Conservation (phyloP, 2,113 vertebrate species). For the Gymnogyps californianus region DNA sequence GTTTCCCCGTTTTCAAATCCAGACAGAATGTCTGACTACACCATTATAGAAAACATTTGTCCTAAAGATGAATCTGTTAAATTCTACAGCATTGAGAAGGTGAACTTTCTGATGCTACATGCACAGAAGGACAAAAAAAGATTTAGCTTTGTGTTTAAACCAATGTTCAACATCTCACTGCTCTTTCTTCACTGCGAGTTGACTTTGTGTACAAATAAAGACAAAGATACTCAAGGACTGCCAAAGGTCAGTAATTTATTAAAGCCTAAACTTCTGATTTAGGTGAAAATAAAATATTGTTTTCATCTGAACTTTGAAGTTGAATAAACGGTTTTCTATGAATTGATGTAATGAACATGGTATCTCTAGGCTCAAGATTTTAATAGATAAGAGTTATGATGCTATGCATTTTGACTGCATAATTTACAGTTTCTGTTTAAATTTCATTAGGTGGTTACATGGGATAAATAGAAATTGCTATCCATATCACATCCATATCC, state of each 20-base stretch:
- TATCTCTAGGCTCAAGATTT: not conserved
- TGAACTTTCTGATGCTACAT: conserved; percentile 63
- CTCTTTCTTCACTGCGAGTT: conserved; percentile 94
- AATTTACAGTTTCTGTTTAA: not conserved
- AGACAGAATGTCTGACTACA: conserved; percentile 76
- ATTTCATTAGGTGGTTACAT: not conserved
- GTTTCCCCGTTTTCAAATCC: conserved; percentile 84
- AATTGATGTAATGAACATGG: not conserved
- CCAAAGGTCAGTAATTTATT: conserved; percentile 76
- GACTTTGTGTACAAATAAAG: conserved; percentile 81
- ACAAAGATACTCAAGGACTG: conserved; percentile 62
- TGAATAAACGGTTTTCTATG: not conserved
- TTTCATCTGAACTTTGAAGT: not conserved
- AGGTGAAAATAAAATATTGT: not conserved
- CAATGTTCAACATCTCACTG: conserved; percentile 79
- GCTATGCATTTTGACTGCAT: not conserved
- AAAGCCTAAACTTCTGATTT: not conserved
- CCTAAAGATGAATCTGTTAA: conserved; percentile 87
- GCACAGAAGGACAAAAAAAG: conserved; percentile 79
- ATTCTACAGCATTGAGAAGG: conserved; percentile 72
- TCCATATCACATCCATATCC: not conserved
- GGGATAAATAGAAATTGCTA: conserved; percentile 32
- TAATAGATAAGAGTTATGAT: not conserved
- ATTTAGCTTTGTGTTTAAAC: conserved; percentile 91
- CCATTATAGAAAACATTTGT: conserved; percentile 92